Conservation (phyloP, 2,797 vertebrate species). For the Acrossocheilus fasciatus region DNA sequence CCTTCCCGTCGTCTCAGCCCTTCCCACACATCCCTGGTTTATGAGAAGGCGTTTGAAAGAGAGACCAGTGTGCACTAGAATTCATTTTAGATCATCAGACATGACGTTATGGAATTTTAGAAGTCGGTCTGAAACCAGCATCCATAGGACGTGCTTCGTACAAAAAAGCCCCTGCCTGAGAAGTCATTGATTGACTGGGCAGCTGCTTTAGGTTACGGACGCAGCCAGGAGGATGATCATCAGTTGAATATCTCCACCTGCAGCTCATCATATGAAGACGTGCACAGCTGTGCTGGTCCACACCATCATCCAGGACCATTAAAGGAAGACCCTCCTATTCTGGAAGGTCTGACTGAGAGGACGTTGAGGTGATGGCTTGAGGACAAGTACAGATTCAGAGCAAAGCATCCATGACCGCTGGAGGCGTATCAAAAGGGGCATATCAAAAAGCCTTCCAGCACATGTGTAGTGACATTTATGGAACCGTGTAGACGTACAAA, state of each 20-base stretch:
- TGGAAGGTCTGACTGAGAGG: not conserved
- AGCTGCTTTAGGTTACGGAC: conserved; percentile 25
- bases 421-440: conserved; percentile 42
- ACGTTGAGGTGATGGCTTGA: conserved; percentile 43
- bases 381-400: conserved; percentile 40
- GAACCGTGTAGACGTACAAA: conserved; percentile 59
- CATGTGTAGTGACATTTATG: conserved; percentile 56
- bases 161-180: not conserved
- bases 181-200: conserved; percentile 17
- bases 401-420: conserved; percentile 44
- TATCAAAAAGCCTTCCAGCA: conserved; percentile 38
- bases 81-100: conserved; percentile 10
- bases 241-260: conserved; percentile 62
- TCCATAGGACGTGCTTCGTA: not conserved
- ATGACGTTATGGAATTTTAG: conserved; percentile 6
- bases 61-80: not conserved
- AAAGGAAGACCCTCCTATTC: conserved; percentile 44
- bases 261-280: conserved; percentile 53
- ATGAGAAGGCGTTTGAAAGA: conserved; percentile 40
- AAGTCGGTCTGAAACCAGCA: not conserved
- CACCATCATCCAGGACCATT: conserved; percentile 52
- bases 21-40: conserved; percentile 40
- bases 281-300: conserved; percentile 58
- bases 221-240: conserved; percentile 36
- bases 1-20: conserved; percentile 1